Conservation (phyloP, 2,888 invertebrate species). For the Melangyna quadrimaculata region DNA sequence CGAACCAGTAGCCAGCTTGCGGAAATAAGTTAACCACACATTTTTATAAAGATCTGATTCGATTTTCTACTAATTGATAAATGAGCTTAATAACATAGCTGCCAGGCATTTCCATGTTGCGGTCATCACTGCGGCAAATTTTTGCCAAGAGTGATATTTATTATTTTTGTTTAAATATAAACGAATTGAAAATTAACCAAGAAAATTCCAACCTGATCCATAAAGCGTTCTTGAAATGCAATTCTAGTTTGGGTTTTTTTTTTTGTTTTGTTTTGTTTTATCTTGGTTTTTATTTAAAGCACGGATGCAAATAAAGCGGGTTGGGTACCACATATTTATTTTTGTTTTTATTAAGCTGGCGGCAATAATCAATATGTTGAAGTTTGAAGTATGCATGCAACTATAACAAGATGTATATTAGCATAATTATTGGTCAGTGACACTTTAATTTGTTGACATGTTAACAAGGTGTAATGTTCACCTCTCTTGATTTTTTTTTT, state of each 20-base stretch:
- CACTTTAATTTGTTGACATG: constrained; percentile 40
- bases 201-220: constrained; percentile 36
- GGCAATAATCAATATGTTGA: constrained; percentile 17
- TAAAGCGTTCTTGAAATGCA: constrained; percentile 38
- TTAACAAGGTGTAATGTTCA: constrained; percentile 35
- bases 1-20: constrained; percentile 30
- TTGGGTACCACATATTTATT: background rate
- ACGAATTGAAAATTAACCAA: constrained; percentile 33
- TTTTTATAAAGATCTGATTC: constrained; percentile 12
- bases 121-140: background rate
- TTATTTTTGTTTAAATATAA: background rate
- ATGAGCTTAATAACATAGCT: constrained; percentile 31
- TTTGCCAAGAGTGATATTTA: background rate
- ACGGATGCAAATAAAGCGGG: constrained; percentile 49
- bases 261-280: no score
- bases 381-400: background rate
- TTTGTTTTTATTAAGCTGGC: background rate
- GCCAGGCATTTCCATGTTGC: constrained; percentile 12
- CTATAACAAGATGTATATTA: constrained; percentile 17
- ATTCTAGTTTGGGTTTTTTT: background rate
- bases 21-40: constrained; percentile 29
- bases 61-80: constrained; percentile 23
- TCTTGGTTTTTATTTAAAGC: background rate
- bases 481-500: no score
- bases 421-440: constrained; percentile 42